phyloP scores from a whole-genome alignment of 2,797 vertebrate species.

The Eulemur mongoz region DNA sequence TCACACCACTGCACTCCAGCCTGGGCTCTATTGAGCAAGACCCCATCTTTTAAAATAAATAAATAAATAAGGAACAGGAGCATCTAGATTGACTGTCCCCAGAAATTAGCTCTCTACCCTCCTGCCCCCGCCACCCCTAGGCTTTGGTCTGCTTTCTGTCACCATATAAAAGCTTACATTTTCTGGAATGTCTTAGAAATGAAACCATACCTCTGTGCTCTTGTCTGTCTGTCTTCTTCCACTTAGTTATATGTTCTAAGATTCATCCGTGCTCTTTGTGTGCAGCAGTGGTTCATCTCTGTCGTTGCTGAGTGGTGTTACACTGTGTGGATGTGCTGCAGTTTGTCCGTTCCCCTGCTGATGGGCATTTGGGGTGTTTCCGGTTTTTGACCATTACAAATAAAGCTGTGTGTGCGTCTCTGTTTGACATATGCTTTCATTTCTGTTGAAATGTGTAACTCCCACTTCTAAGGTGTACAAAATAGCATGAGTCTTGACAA shows the following conservation, averaged over 20 bases:
- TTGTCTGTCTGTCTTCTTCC: background rate
- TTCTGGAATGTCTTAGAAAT: background rate
- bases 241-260: background rate
- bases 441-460: background rate
- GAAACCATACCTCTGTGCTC: background rate
- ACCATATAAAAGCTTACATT: background rate
- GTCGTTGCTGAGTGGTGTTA: background rate
- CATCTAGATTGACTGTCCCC: too few species aligned
- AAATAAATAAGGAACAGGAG: too few species aligned
- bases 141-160: background rate
- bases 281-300: background rate
- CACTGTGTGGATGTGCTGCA: background rate
- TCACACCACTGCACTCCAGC: too few species aligned
- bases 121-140: rapidly evolving
- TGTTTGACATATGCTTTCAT: background rate
- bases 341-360: background rate
- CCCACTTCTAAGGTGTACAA: background rate
- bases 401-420: background rate
- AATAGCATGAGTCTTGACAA: background rate
- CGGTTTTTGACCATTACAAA: background rate
- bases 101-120: background rate
- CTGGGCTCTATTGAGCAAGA: too few species aligned
- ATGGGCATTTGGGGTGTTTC: background rate
- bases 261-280: background rate
- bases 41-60: too few species aligned